Conservation (phyloP, 2,113 vertebrate species). For the Mungos mungo region DNA sequence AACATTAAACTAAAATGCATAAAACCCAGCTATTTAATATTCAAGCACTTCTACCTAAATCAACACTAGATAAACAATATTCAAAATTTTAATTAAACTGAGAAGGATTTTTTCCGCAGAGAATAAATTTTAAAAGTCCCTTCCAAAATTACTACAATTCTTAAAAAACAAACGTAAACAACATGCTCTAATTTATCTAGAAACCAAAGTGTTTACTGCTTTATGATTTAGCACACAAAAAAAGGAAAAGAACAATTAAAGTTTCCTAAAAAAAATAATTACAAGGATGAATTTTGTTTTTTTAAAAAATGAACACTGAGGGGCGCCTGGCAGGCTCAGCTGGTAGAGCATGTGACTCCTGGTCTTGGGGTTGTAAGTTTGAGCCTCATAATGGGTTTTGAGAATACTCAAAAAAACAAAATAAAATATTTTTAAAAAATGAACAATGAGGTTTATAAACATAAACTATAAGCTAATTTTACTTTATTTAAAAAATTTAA, state of each 20-base stretch:
- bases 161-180: background rate
- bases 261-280: background rate
- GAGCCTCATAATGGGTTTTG: background rate
- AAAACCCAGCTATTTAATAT: background rate
- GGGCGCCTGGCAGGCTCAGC: background rate
- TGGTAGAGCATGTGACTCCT: background rate
- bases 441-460: background rate
- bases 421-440: background rate
- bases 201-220: background rate
- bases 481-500: no score
- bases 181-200: background rate
- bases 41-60: background rate
- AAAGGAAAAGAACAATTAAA: conserved; percentile 6
- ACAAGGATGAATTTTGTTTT: conserved; percentile 2
- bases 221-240: conserved; percentile 35
- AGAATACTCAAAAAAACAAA: background rate
- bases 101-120: conserved; percentile 13
- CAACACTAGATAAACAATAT: background rate
- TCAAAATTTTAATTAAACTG: conserved; percentile 36
- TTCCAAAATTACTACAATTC: background rate
- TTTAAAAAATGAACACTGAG: background rate
- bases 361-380: background rate
- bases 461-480: background rate
- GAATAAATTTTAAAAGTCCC: conserved; percentile 14
- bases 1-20: background rate